These are phyloP conservation scores for Thamnophis sirtalis DNA, from an alignment of 2,113 vertebrate genomes.

Conservation along the genomic window DNA sequence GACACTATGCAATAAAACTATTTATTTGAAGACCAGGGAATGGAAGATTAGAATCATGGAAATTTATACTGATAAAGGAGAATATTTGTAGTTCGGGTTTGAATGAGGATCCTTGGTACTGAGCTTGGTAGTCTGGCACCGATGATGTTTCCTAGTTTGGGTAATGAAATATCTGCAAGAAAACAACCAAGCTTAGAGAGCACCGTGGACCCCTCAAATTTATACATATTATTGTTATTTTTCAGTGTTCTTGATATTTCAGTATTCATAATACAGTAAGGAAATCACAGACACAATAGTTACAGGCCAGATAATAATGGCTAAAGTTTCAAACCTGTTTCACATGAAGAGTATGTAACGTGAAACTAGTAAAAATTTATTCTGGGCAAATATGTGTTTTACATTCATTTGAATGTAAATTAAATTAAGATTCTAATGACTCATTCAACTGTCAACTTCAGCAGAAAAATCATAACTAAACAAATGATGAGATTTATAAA, in stretches of 20 bases:
- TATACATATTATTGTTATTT: not conserved
- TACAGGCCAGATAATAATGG: not conserved
- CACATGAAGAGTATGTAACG: not conserved
- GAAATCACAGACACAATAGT: not conserved
- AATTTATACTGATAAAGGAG: not conserved
- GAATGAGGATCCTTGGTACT: not conserved
- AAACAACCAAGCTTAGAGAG: not conserved
- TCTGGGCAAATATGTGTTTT: not conserved
- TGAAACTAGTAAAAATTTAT: not conserved
- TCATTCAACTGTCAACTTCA: not conserved
- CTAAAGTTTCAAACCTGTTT: not conserved
- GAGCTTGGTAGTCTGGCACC: not conserved
- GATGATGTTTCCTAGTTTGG: not conserved
- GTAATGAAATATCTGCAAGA: not conserved
- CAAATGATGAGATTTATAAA: not conserved
- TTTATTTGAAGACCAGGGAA: not conserved
- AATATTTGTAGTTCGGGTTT: not conserved
- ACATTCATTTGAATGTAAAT: not conserved
- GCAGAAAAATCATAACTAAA: not conserved
- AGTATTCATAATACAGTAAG: not conserved
- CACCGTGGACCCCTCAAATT: not conserved
- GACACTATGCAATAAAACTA: not conserved
- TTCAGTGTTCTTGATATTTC: not conserved
- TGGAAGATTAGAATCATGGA: not conserved
- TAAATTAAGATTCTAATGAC: not conserved